These are phyloP conservation scores for Pomacea maculata DNA, from an alignment of 1,140 invertebrate species.

Conservation along the genomic window DNA sequence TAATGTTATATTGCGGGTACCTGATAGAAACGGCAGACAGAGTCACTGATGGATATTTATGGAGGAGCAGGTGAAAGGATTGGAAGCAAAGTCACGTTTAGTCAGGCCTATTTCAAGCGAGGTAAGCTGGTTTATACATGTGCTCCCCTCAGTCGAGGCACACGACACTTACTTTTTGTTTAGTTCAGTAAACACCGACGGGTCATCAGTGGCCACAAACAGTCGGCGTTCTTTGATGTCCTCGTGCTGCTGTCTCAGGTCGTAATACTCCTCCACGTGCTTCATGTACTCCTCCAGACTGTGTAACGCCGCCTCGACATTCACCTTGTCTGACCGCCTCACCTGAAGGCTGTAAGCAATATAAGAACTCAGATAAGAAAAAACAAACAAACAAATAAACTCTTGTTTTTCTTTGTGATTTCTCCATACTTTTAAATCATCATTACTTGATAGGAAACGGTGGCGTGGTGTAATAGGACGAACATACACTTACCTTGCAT, in stretches of 20 bases:
- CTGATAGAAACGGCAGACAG: conserved; percentile 62
- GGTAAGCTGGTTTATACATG: too few relatives aligned
- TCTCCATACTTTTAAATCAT: too few relatives aligned
- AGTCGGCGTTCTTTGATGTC: conserved; percentile 75
- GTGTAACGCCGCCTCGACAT: conserved; percentile 98
- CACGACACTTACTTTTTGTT: conserved; percentile 61
- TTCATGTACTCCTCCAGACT: conserved; percentile 96
- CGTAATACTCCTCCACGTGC: conserved; percentile 88
- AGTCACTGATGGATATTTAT: too few relatives aligned
- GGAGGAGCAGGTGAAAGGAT: too few relatives aligned
- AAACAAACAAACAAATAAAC: conserved; percentile 36
- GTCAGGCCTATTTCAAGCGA: too few relatives aligned
- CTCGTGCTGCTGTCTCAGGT: conserved; percentile 74
- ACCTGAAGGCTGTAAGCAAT: conserved; percentile 83
- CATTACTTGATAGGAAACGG: too few relatives aligned
- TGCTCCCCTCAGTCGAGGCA: too few relatives aligned
- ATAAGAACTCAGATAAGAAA: too few relatives aligned
- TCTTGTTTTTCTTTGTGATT: too few relatives aligned
- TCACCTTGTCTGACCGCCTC: conserved; percentile 96
- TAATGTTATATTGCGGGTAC: conserved; percentile 86
- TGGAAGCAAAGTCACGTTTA: too few relatives aligned
- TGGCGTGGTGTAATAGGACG: too few relatives aligned
- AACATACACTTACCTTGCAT: too few relatives aligned
- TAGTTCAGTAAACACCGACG: conserved; percentile 68
- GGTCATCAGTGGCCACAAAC: conserved; percentile 91